A percentile compares a stretch with the other conserved stretches of the same genome.
These are phyloP conservation scores for Panulirus ornatus DNA, from an alignment of 1,140 invertebrate genomes.

Conservation along the genomic window DNA sequence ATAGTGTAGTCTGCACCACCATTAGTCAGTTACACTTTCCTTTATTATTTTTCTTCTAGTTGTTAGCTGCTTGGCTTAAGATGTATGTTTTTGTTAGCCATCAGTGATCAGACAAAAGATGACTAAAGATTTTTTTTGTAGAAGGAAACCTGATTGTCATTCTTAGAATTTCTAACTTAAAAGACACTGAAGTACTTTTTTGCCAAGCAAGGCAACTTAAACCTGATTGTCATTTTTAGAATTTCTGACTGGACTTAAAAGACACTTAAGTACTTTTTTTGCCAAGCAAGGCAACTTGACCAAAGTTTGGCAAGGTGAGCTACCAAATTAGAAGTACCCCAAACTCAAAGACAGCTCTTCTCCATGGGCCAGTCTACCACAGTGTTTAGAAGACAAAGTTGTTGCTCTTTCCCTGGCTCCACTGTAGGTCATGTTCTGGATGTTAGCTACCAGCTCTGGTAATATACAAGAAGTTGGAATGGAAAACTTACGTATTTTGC, in stretches of 20 bases:
- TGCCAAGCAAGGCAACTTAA: neutral
- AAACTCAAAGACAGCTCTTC: no score
- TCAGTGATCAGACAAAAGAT: neutral
- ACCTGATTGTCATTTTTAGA: neutral
- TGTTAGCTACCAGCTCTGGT: no score
- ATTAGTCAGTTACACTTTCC: neutral
- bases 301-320: neutral
- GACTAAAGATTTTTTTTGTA: neutral
- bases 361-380: no score
- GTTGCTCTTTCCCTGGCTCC: no score
- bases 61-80: neutral
- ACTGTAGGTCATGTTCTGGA: no score
- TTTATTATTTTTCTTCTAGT: neutral
- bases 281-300: neutral
- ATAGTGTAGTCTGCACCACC: slow-evolving; percentile 3
- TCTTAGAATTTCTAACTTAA: no score
- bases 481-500: no score
- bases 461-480: no score
- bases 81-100: neutral
- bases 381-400: no score
- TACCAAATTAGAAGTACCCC: no score
- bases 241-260: neutral
- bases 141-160: neutral
- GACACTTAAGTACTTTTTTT: neutral
- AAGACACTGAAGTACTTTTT: neutral